phyloP scores from a whole-genome alignment of 2,888 invertebrate species.

The Cosmorhoe ocellata region DNA sequence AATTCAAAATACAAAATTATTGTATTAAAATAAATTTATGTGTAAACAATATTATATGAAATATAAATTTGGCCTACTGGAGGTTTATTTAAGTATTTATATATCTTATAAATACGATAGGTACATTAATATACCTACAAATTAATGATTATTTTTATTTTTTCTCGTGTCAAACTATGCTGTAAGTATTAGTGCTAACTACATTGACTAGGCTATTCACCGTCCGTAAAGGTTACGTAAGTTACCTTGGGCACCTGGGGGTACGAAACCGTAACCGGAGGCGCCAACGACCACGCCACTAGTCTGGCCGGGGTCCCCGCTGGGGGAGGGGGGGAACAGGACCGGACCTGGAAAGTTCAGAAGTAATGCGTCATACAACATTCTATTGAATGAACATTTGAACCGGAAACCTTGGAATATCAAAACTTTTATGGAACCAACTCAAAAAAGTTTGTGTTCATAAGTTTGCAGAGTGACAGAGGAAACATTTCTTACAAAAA shows the following conservation, averaged over 20 bases:
- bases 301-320: slow-evolving; percentile 86
- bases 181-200: slow-evolving; percentile 60
- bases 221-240: slow-evolving; percentile 82
- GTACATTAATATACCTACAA: too few species aligned
- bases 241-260: slow-evolving; percentile 87
- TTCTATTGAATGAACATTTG: slow-evolving; percentile 6
- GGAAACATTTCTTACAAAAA: too few species aligned
- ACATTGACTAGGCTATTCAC: slow-evolving; percentile 64
- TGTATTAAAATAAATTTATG: too few species aligned
- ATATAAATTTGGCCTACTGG: too few species aligned
- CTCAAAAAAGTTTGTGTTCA: too few species aligned
- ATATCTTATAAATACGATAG: too few species aligned
- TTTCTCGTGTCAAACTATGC: slow-evolving; percentile 43
- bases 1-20: too few species aligned
- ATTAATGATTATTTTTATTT: background rate
- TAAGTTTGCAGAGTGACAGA: too few species aligned
- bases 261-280: slow-evolving; percentile 93
- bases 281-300: slow-evolving; percentile 92
- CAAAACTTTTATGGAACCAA: background rate
- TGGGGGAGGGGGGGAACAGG: slow-evolving; percentile 87
- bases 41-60: background rate
- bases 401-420: slow-evolving; percentile 11
- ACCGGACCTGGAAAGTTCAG: slow-evolving; percentile 86
- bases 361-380: slow-evolving; percentile 25
- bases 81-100: too few species aligned